Conservation (phyloP, 1,140 invertebrate species). For the Sitobion miscanthi region DNA sequence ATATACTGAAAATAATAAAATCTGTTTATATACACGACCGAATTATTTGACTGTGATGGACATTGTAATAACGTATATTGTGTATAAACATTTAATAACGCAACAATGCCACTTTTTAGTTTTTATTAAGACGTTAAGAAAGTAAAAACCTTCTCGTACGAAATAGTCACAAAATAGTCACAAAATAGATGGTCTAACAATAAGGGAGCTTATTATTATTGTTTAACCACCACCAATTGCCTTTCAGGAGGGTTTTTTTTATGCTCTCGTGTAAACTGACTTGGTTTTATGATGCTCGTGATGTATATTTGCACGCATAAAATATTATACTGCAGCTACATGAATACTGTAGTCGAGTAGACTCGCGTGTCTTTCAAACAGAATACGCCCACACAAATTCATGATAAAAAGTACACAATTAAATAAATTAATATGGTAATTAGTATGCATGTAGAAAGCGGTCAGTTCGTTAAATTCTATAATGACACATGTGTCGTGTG, state of each 20-base stretch:
- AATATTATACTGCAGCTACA: not conserved
- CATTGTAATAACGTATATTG: not conserved
- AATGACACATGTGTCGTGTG: not conserved
- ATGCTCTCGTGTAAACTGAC: not conserved
- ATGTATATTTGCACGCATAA: not conserved
- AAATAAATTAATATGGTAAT: not conserved
- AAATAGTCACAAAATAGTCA: not conserved
- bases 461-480: not conserved
- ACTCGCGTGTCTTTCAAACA: not conserved
- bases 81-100: not conserved
- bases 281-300: not conserved
- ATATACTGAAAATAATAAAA: not conserved
- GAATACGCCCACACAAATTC: not conserved
- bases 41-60: not conserved
- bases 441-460: not conserved
- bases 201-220: not conserved
- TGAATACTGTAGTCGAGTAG: not conserved
- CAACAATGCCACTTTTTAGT: not conserved
- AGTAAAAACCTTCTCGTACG: not conserved
- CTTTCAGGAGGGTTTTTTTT: not conserved
- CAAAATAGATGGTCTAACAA: constrained; percentile 6
- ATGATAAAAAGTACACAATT: not conserved
- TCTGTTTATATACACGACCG: not conserved
- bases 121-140: not conserved
- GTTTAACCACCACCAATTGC: not conserved